Conservation (phyloP, 2,113 vertebrate species). For the Archocentrus centrarchus region DNA sequence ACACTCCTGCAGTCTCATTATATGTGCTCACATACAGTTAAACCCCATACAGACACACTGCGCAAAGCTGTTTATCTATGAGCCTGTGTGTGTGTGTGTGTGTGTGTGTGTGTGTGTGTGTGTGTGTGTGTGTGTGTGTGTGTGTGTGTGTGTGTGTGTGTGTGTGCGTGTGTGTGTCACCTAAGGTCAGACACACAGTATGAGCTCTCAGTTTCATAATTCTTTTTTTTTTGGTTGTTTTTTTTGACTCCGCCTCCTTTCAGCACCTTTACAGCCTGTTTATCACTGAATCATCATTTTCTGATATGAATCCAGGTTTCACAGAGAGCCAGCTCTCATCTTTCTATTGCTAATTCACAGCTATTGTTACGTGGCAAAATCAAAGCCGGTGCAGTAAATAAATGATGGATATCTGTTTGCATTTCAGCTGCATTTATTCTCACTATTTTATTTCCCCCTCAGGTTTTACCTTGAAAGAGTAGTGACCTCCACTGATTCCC, state of each 20-base stretch:
- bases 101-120: neutral
- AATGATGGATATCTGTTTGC: neutral
- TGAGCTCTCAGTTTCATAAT: neutral
- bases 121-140: neutral
- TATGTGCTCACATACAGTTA: neutral
- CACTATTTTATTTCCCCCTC: neutral
- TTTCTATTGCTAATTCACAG: neutral
- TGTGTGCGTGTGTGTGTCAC: neutral
- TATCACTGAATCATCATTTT: neutral
- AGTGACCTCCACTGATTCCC: conserved; percentile 32
- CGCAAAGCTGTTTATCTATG: neutral
- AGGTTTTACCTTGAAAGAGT: neutral
- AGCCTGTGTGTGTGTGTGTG: neutral
- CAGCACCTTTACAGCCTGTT: conserved; percentile 5
- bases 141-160: neutral
- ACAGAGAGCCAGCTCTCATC: neutral
- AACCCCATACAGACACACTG: neutral
- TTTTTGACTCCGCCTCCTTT: neutral
- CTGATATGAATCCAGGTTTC: neutral
- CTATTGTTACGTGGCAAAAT: neutral
- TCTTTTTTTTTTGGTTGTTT: neutral
- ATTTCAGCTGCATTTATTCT: neutral
- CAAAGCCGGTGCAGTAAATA: neutral
- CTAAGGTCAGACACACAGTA: neutral
- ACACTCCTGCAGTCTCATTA: neutral